Conservation (phyloP, 2,888 invertebrate species). For the Megaustenia siamemsis region DNA sequence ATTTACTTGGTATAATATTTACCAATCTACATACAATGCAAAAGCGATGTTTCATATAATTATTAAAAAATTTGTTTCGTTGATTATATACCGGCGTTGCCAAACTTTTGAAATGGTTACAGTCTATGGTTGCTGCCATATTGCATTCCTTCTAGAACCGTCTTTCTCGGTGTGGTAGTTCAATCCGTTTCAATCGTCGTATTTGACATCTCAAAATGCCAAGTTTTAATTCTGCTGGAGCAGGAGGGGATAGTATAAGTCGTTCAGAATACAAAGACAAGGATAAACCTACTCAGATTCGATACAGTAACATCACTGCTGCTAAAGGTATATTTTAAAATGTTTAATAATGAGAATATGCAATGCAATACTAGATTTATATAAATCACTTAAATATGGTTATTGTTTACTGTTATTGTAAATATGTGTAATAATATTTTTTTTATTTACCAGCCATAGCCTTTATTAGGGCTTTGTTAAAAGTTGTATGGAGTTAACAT, state of each 20-base stretch:
- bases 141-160: conserved; percentile 50
- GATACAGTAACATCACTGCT: conserved; percentile 96
- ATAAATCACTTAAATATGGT: background rate
- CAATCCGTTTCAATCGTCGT: conserved; percentile 49
- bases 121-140: conserved; percentile 32
- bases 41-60: no score
- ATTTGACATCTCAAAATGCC: conserved; percentile 5
- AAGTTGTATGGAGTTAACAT: no score
- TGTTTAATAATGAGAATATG: background rate
- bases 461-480: no score
- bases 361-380: no score
- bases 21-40: no score
- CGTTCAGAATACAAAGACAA: conserved; percentile 81
- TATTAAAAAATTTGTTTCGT: conserved; percentile 29
- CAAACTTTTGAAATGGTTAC: background rate
- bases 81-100: background rate
- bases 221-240: conserved; percentile 25
- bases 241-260: conserved; percentile 39
- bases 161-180: conserved; percentile 26
- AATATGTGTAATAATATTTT: background rate
- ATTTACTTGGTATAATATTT: no score
- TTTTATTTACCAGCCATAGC: no score
- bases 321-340: conserved; percentile 92
- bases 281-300: conserved; percentile 94
- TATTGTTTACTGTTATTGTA: background rate